A percentile compares a stretch with the other conserved stretches of the same genome.
Conservation (phyloP, 2,888 invertebrate genomes). For the Aethes cnicana region DNA sequence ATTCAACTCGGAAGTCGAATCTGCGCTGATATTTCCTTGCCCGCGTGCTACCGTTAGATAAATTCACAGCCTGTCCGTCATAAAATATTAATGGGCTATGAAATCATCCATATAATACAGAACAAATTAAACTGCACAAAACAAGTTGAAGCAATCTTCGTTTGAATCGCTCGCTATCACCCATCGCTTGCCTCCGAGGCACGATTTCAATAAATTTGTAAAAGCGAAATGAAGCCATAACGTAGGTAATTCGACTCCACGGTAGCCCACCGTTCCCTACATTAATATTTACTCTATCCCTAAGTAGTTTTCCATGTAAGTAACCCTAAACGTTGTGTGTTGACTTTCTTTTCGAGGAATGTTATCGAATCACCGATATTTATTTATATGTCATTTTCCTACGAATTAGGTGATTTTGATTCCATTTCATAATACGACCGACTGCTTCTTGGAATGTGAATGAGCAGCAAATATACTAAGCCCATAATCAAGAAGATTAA, state of each 20-base stretch:
- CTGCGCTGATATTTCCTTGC: too few relatives aligned
- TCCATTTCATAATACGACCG: slow-evolving; percentile 1
- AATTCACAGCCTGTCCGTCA: too few relatives aligned
- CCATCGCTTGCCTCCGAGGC: slow-evolving; percentile 53
- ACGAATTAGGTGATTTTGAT: slow-evolving; percentile 16
- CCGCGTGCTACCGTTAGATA: too few relatives aligned
- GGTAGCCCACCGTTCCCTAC: slow-evolving; percentile 51
- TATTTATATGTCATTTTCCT: slow-evolving; percentile 23
- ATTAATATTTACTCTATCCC: slow-evolving; percentile 54
- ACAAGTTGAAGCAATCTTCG: background rate
- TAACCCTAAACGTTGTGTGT: slow-evolving; percentile 50
- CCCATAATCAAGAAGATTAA: background rate
- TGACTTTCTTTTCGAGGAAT: slow-evolving; percentile 52
- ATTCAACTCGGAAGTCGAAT: too few relatives aligned
- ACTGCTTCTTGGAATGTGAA: slow-evolving; percentile 1
- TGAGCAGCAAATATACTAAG: background rate
- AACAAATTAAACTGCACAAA: too few relatives aligned
- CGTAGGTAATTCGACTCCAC: slow-evolving; percentile 59
- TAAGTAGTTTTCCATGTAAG: slow-evolving; percentile 59
- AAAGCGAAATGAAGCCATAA: slow-evolving; percentile 72
- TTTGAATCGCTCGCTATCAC: slow-evolving; percentile 38
- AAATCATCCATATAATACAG: slow-evolving; percentile 1
- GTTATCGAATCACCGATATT: slow-evolving; percentile 37
- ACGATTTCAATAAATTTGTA: slow-evolving; percentile 78
- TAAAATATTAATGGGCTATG: background rate